phyloP scores from a whole-genome alignment of 30 jellyfish, hydroid and myxozoan genomes.

The Pseudorhiza aurosa region DNA sequence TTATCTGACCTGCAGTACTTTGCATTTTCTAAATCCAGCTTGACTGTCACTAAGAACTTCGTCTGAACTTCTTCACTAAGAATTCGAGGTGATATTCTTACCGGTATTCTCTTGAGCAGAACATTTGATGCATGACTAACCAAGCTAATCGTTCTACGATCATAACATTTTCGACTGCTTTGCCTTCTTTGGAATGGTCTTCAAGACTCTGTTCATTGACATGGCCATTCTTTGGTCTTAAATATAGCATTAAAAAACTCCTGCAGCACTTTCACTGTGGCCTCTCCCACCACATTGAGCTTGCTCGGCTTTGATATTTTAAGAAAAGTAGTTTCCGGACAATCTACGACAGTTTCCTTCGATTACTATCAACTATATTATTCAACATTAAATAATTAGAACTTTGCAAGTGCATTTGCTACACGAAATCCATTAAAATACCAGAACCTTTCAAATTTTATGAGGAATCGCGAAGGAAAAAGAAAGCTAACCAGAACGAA shows the following conservation, averaged over 20 bases:
- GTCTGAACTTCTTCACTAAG: too few relatives aligned
- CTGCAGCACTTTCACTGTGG: not conserved
- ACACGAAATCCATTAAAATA: too few relatives aligned
- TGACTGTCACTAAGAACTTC: slow-evolving; percentile 19
- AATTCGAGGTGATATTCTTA: slow-evolving; percentile 4
- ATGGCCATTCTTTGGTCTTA: slow-evolving; percentile 29
- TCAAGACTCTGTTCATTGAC: slow-evolving; percentile 32
- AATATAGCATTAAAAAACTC: slow-evolving; percentile 2
- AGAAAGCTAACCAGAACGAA: too few relatives aligned
- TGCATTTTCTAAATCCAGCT: slow-evolving; percentile 26
- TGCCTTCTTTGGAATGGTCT: slow-evolving; percentile 23
- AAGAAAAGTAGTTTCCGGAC: too few relatives aligned
- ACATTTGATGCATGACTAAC: slow-evolving; percentile 38
- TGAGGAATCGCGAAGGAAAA: too few relatives aligned
- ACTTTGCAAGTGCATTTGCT: too few relatives aligned
- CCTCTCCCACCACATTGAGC: not conserved
- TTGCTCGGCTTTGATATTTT: slow-evolving; percentile 2
- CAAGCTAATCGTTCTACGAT: slow-evolving; percentile 31
- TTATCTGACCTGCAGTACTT: slow-evolving; percentile 34
- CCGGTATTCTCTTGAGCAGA: not conserved
- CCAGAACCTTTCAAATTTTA: too few relatives aligned
- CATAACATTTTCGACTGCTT: slow-evolving; percentile 31
- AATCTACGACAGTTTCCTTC: too few relatives aligned
- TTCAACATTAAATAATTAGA: too few relatives aligned
- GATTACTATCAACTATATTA: too few relatives aligned